Conservation (phyloP, 2,113 vertebrate species). For the Ceyx melanurus region DNA sequence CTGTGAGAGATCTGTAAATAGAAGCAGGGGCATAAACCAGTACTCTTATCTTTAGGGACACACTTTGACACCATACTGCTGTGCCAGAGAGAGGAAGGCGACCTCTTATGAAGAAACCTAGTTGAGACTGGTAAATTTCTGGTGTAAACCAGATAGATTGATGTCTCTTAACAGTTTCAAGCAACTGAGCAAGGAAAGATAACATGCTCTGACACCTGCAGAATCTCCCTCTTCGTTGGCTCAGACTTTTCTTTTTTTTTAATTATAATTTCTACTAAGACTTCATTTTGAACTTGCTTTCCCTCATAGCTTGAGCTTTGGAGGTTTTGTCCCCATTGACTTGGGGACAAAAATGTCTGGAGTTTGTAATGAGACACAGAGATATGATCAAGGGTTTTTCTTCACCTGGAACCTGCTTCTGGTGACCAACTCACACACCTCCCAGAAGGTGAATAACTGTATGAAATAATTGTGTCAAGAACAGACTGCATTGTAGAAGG, state of each 20-base stretch:
- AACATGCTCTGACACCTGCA: fast-evolving
- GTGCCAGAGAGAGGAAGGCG: not conserved
- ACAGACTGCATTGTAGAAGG: not conserved
- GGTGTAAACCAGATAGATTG: not conserved
- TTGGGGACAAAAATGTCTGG: fast-evolving
- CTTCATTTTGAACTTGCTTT: not conserved
- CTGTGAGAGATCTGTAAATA: not conserved
- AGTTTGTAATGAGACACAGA: not conserved
- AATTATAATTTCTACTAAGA: not conserved
- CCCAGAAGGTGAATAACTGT: not conserved
- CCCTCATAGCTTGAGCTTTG: fast-evolving
- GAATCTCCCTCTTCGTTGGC: not conserved
- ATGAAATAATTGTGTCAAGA: not conserved
- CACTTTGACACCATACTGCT: not conserved
- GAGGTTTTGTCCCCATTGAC: not conserved
- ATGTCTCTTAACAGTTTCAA: not conserved
- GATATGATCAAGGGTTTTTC: not conserved
- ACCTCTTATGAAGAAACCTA: fast-evolving
- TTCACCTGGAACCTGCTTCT: not conserved
- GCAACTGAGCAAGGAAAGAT: not conserved
- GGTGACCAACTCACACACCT: not conserved
- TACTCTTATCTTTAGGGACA: not conserved
- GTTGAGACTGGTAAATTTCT: not conserved
- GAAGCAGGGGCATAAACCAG: not conserved
- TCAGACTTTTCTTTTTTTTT: not conserved